Evolutionary conservation across 2,797 vertebrate genomes (phyloP).

Genomic region (Danio choprae): DNA sequence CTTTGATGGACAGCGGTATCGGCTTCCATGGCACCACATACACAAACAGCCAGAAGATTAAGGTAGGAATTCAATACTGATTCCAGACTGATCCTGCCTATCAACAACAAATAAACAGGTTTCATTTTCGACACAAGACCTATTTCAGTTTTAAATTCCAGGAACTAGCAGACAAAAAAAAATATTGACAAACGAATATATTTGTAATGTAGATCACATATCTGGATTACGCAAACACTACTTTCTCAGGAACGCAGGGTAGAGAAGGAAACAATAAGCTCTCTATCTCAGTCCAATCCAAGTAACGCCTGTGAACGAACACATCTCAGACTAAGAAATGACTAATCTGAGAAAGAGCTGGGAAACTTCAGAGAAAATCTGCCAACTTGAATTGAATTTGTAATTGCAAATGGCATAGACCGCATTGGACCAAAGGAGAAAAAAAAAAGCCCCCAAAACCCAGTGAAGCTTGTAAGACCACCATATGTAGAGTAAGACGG

Average conservation of each 20-base stretch:
- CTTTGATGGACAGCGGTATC: conserved; percentile 79
- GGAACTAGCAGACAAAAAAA: conserved; percentile 4
- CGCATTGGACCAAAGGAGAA: conserved; percentile 14
- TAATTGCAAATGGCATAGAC: conserved; percentile 44
- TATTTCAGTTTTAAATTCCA: conserved; percentile 46
- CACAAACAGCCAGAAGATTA: conserved; percentile 80
- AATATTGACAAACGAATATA: conserved; percentile 15
- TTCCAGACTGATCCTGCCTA: conserved; percentile 76
- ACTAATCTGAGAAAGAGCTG: conserved; percentile 43
- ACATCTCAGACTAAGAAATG: conserved; percentile 20
- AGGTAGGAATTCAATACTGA: conserved; percentile 72
- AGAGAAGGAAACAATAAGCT: conserved; percentile 19
- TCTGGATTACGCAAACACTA: conserved; percentile 6
- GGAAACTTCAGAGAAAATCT: conserved; percentile 45
- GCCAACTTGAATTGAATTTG: conserved; percentile 53
- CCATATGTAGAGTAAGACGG: conserved; percentile 39
- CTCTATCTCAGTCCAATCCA: conserved; percentile 7
- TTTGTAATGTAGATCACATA: conserved; percentile 13
- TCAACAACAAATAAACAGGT: conserved; percentile 83
- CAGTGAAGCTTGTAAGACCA: conserved; percentile 52
- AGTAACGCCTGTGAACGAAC: conserved; percentile 4
- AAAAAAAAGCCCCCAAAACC: conserved; percentile 31
- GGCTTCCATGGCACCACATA: conserved; percentile 79
- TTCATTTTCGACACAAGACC: conserved; percentile 61
- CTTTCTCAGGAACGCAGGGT: not conserved